These are phyloP conservation scores for Agrypnia vestita DNA, from an alignment of 1,140 invertebrate species.

Conservation along the genomic window DNA sequence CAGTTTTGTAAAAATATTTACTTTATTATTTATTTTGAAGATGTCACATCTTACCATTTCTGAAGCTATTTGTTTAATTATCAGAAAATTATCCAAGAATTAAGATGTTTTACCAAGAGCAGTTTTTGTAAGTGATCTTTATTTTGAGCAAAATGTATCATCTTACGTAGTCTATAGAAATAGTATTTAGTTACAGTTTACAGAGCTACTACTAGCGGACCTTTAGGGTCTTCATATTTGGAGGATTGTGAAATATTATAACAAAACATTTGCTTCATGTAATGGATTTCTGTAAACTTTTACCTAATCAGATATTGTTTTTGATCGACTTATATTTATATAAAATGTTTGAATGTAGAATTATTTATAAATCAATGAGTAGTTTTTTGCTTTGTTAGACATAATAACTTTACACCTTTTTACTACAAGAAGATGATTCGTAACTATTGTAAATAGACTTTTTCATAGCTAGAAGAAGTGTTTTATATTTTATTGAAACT, in stretches of 20 bases:
- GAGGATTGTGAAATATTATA: conserved; percentile 23
- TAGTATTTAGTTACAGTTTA: conserved; percentile 18
- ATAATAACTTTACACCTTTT: conserved; percentile 23
- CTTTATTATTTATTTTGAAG: not conserved
- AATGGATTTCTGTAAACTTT: conserved; percentile 36
- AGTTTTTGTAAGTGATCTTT: conserved; percentile 25
- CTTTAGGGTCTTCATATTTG: conserved; percentile 31
- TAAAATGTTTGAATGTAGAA: conserved; percentile 35
- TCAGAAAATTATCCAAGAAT: not conserved
- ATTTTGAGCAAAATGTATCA: conserved; percentile 4
- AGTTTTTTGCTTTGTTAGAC: conserved; percentile 36
- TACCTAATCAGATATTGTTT: conserved; percentile 24
- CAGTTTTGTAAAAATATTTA: too few relatives aligned
- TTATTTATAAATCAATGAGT: conserved; percentile 31
- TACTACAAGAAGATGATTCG: conserved; percentile 16
- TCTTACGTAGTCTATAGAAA: conserved; percentile 20
- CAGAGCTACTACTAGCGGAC: conserved; percentile 11
- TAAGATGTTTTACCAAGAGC: conserved; percentile 9
- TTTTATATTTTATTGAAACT: conserved; percentile 18
- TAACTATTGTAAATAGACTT: conserved; percentile 29
- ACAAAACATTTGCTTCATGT: conserved; percentile 19
- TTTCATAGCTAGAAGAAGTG: conserved; percentile 26
- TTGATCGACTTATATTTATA: conserved; percentile 19
- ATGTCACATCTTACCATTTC: not conserved
- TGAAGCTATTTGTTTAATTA: not conserved